Conservation (phyloP, 2,797 vertebrate genomes). For the Pelodytes ibericus region DNA sequence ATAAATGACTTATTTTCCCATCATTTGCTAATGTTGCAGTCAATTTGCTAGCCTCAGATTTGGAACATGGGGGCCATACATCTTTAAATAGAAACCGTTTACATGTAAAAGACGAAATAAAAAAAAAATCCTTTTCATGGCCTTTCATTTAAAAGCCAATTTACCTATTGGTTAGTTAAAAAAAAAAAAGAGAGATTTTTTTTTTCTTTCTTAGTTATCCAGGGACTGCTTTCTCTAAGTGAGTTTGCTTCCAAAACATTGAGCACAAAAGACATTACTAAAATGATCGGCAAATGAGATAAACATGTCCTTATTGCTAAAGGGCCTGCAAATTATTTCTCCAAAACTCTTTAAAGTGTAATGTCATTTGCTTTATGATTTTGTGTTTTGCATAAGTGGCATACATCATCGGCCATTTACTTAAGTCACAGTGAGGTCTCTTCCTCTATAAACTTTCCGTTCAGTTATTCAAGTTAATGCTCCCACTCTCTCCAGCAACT, state of each 20-base stretch:
- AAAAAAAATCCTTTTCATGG: background rate
- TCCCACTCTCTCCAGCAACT: no score
- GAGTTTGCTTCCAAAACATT: slow-evolving; percentile 48
- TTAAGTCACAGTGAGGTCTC: slow-evolving; percentile 26
- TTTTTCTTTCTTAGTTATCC: background rate
- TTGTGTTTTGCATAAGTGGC: background rate
- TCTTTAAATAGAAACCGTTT: background rate
- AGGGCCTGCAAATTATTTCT: slow-evolving; percentile 29
- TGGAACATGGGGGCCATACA: slow-evolving; percentile 2
- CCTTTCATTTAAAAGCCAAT: background rate
- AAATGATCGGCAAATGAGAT: slow-evolving; percentile 30
- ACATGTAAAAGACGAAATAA: background rate
- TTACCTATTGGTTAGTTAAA: background rate
- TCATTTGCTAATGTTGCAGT: slow-evolving; percentile 44
- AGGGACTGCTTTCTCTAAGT: background rate
- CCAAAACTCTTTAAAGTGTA: slow-evolving; percentile 16
- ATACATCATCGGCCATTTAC: slow-evolving; percentile 8
- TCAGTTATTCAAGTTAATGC: background rate
- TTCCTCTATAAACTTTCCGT: background rate
- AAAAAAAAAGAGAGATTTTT: no score
- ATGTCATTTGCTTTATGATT: slow-evolving; percentile 32
- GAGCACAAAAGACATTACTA: slow-evolving; percentile 17
- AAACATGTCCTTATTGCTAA: slow-evolving; percentile 33
- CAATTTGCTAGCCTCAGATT: slow-evolving; percentile 23
- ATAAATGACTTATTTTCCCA: slow-evolving; percentile 42